These are phyloP conservation scores for Noturus placidus DNA, from an alignment of 2,113 vertebrate genomes.

Conservation along the genomic window DNA sequence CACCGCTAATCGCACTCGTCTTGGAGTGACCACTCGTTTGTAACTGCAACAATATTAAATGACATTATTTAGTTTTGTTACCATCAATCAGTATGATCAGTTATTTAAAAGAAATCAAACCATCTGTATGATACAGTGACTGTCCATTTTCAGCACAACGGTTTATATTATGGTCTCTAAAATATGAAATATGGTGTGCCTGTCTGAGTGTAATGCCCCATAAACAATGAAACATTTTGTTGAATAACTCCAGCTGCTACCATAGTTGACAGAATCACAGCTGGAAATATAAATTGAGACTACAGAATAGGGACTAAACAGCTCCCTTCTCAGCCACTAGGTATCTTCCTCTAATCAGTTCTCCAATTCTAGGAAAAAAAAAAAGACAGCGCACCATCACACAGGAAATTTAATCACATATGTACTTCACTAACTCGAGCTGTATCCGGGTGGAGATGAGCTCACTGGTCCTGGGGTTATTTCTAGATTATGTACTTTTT, in stretches of 20 bases:
- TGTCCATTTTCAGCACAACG: not conserved
- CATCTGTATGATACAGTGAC: not conserved
- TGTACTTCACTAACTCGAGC: not conserved
- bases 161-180: not conserved
- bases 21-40: conserved; percentile 85
- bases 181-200: not conserved
- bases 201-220: not conserved
- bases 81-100: not conserved
- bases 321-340: not conserved
- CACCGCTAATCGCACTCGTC: conserved; percentile 82
- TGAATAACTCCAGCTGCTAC: not conserved
- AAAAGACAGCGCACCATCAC: conserved; percentile 3
- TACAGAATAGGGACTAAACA: conserved; percentile 2
- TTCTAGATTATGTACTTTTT: conserved; percentile 13
- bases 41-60: conserved; percentile 75
- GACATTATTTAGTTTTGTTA: conserved; percentile 1
- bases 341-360: conserved; percentile 3
- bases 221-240: not conserved
- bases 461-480: not conserved
- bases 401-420: conserved; percentile 28
- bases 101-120: not conserved
- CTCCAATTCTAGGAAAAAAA: not conserved
- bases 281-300: conserved; percentile 12
- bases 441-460: not conserved
- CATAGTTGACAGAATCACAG: not conserved